Evolutionary conservation across 2,113 vertebrate species (phyloP).

Genomic region (Trematomus loennbergii): DNA sequence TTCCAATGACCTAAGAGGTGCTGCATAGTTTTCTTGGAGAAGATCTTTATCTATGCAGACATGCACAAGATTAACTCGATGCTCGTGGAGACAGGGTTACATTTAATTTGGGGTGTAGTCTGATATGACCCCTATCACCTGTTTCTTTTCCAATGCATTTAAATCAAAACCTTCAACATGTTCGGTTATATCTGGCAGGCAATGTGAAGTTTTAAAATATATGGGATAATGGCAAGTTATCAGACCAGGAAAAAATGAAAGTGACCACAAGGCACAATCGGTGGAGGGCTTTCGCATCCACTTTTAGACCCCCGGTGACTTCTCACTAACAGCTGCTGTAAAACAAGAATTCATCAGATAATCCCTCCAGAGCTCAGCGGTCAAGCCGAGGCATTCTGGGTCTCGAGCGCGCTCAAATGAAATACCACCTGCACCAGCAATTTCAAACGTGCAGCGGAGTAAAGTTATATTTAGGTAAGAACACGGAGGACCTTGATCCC

Average conservation of each 20-base stretch:
- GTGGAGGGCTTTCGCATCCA: conserved; percentile 76
- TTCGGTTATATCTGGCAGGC: conserved; percentile 1
- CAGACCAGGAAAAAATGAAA: conserved; percentile 83
- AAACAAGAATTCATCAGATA: conserved; percentile 89
- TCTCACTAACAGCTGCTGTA: conserved; percentile 88
- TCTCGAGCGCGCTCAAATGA: conserved; percentile 84
- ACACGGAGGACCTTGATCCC: conserved; percentile 82
- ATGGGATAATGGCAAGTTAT: conserved; percentile 46
- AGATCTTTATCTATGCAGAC: conserved; percentile 70
- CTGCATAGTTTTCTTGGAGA: conserved; percentile 65
- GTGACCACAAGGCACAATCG: conserved; percentile 66
- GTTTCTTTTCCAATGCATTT: conserved; percentile 33
- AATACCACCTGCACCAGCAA: conserved; percentile 79
- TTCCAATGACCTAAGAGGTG: conserved; percentile 72
- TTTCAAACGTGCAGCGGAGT: conserved; percentile 71
- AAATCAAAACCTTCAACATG: conserved; percentile 20
- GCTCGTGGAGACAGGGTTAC: conserved; percentile 58
- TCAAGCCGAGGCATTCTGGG: conserved; percentile 87
- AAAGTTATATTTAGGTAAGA: conserved; percentile 85
- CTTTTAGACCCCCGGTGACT: conserved; percentile 89
- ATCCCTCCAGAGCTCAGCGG: conserved; percentile 87
- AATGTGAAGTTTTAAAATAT: conserved; percentile 33
- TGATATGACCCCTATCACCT: conserved; percentile 49
- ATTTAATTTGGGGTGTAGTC: conserved; percentile 75
- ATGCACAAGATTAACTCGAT: conserved; percentile 60